Evolutionary conservation across 2,888 invertebrate genomes (phyloP).

Genomic region (Hecatera dysodea): DNA sequence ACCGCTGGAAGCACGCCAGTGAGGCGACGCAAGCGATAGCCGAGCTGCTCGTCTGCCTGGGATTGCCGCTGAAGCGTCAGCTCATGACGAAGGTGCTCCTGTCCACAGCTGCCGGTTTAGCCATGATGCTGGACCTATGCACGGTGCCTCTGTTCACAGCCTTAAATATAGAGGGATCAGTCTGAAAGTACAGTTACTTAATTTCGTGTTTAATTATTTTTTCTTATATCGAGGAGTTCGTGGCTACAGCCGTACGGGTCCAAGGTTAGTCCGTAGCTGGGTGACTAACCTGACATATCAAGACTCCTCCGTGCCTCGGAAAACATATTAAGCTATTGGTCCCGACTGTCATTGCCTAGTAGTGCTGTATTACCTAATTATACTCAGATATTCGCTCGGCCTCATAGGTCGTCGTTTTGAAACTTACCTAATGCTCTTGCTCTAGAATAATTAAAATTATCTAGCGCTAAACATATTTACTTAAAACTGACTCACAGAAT

Average conservation of each 20-base stretch:
- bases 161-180: neutral
- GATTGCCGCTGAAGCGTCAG: slow-evolving; percentile 75
- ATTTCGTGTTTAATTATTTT: slow-evolving; percentile 2
- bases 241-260: too few species aligned
- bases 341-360: too few species aligned
- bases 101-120: slow-evolving; percentile 65
- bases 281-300: too few species aligned
- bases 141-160: slow-evolving; percentile 19
- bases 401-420: neutral
- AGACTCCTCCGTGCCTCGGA: too few species aligned
- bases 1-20: slow-evolving; percentile 74
- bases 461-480: too few species aligned
- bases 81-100: slow-evolving; percentile 72
- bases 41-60: slow-evolving; percentile 76
- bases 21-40: slow-evolving; percentile 77
- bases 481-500: neutral
- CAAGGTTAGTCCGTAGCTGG: too few species aligned
- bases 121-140: slow-evolving; percentile 68
- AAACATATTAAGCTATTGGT: too few species aligned
- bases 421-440: too few species aligned
- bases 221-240: too few species aligned
- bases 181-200: neutral
- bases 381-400: too few species aligned
- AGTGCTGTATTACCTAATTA: too few species aligned
- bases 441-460: too few species aligned